A percentile compares a stretch with the other conserved stretches of the same genome.
Evolutionary conservation across 2,113 vertebrate genomes (phyloP).

Genomic region (Cettia cetti): DNA sequence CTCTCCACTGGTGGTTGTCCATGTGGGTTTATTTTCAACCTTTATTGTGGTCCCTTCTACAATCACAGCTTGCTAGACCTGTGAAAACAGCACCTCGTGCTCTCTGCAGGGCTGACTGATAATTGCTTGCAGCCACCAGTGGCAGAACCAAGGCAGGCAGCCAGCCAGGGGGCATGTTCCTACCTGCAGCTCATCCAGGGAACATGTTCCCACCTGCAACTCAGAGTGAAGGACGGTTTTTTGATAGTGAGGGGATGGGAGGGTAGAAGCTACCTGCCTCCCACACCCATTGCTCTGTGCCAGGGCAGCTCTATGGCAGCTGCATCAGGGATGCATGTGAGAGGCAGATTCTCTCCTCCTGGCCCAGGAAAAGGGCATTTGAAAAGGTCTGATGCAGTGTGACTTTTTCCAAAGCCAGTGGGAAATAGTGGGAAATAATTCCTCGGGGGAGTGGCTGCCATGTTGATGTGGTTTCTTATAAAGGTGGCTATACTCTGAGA

Average conservation of each 20-base stretch:
- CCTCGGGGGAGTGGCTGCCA: not conserved
- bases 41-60: not conserved
- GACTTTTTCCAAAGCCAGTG: not conserved
- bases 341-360: not conserved
- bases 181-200: not conserved
- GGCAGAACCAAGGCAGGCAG: not conserved
- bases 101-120: not conserved
- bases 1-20: not conserved
- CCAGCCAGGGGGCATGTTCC: not conserved
- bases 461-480: not conserved
- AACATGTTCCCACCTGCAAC: not conserved
- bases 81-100: not conserved
- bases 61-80: not conserved
- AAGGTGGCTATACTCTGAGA: not conserved
- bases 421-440: not conserved
- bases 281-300: not conserved
- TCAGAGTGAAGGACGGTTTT: not conserved
- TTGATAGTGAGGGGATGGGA: not conserved
- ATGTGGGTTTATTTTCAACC: not conserved
- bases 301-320: not conserved
- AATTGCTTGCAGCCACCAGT: not conserved
- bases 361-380: not conserved
- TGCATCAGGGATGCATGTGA: not conserved
- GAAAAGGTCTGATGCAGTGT: not conserved
- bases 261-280: not conserved